Evolutionary conservation across 1,140 invertebrate genomes (phyloP).

Genomic region (Sinonovacula constricta): DNA sequence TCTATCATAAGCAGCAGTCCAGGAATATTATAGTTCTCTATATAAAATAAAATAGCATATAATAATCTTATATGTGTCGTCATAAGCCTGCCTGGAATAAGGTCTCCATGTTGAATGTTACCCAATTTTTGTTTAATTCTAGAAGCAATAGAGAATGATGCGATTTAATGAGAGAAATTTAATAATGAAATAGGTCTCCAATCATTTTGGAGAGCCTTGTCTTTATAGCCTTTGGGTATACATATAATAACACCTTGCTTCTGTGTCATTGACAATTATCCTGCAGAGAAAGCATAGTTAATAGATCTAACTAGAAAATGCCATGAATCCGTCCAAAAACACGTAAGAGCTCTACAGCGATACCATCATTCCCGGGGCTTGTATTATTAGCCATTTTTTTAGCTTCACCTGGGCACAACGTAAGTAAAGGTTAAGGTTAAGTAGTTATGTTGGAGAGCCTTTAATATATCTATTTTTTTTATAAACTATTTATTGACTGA

Average conservation of each 20-base stretch:
- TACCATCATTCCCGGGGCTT: no score
- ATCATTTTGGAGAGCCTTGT: constrained; percentile 22
- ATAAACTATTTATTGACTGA: no score
- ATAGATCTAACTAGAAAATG: constrained; percentile 1
- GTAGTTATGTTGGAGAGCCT: no score
- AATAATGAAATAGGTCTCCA: constrained; percentile 21
- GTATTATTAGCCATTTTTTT: no score
- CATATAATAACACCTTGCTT: no score
- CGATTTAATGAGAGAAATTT: constrained; percentile 26
- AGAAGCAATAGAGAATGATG: constrained; percentile 7
- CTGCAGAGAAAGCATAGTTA: neutral
- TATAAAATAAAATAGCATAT: constrained; percentile 11
- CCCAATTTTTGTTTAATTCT: constrained; percentile 16
- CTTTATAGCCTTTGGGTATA: constrained; percentile 40
- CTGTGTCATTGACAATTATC: constrained; percentile 10
- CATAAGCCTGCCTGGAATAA: constrained; percentile 16
- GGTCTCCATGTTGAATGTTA: constrained; percentile 16
- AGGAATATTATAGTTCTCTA: constrained; percentile 14
- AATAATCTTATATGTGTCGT: neutral
- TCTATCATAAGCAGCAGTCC: neutral
- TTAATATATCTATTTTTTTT: no score
- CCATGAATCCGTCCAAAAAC: no score
- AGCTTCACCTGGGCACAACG: no score
- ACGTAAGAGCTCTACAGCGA: no score
- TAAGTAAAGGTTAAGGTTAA: no score